Conservation (phyloP, 2,888 invertebrate genomes). For the Hyposoter dolosus region DNA sequence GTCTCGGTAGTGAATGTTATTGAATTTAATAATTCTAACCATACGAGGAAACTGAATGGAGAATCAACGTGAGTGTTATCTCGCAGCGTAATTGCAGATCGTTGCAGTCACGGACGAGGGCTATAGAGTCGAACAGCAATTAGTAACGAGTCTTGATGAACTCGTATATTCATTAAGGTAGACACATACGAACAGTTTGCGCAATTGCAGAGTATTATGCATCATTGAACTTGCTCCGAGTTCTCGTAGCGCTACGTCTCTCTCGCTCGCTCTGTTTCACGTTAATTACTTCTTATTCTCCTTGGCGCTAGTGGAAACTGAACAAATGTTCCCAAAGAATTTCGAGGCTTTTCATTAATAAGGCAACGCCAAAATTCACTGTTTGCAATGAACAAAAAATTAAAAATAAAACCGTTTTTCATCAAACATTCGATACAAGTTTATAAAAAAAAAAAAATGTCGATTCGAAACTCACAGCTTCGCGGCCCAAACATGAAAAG, state of each 20-base stretch:
- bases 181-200: slow-evolving; percentile 14
- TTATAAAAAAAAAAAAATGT: not conserved
- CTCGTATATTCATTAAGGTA: slow-evolving; percentile 50
- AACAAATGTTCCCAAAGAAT: slow-evolving; percentile 38
- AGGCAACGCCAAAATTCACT: not conserved
- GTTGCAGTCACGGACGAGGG: slow-evolving; percentile 42
- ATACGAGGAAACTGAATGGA: not conserved
- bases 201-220: slow-evolving; percentile 23
- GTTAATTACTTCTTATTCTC: slow-evolving; percentile 26
- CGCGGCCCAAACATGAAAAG: no score
- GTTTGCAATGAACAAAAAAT: not conserved
- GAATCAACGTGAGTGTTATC: slow-evolving; percentile 46
- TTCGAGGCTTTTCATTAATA: not conserved
- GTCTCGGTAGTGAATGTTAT: not conserved
- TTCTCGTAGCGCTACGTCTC: not conserved
- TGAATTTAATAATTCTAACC: not conserved
- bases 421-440: not conserved
- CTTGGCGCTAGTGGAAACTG: slow-evolving; percentile 27
- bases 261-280: not conserved
- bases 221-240: slow-evolving; percentile 55
- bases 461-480: no score
- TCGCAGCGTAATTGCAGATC: slow-evolving; percentile 16
- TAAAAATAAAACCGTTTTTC: not conserved
- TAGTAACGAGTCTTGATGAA: slow-evolving; percentile 61
- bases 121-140: slow-evolving; percentile 52